Base-by-base conservation (phyloP, 2,797 vertebrate genomes). In the Cuculus canorus region DNA sequence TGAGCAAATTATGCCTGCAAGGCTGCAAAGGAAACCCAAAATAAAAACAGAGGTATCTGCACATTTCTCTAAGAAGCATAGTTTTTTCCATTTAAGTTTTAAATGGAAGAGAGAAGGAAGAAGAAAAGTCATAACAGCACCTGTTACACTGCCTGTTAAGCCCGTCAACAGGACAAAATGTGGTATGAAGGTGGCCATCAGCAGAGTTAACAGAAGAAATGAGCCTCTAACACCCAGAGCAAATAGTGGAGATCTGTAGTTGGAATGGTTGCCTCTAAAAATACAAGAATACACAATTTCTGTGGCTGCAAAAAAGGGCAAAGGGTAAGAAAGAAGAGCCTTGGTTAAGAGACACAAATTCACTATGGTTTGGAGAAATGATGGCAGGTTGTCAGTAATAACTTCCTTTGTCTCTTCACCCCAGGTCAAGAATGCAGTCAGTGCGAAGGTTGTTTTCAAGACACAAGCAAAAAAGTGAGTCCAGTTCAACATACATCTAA, bases 71-170 rank as follows among this genome's bases (percentile, higher is more conserved):
- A 95, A 88, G 68, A 70, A 30, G 24, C 91, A 86, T 63, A 98
- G 96, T 37, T 94, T 97, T 43, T 86, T 80, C 98, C 98, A 98
- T 77, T 96, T 98, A 80, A 98, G 98, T 65, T 98, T 97, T 77
- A 99, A 97, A 96, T 99, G 98, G 96, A 98, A 98, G 87, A 98
- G 94, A 37, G 98, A 98, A 2, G 98, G 98, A 82, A 98, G 98
- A 66, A 98, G 98, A 72, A 99, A 98, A n/a, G 98, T 98, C 98
- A 98, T 98, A 80, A 97, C 96, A 32, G 98, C 95, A 59, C 98
- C 97, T 8, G 98, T 98, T 94, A 98, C 97, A 18, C 98, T 98
- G 66, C 98, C 98, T 23, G 98, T 98, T 96, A 98, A 95, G 70
- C 98, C 98, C 98, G 98, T 98, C 92, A 98, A 45, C 90, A 98